Base-by-base conservation (phyloP, 2,797 vertebrate genomes). In the Peromyscus aztecus region DNA sequence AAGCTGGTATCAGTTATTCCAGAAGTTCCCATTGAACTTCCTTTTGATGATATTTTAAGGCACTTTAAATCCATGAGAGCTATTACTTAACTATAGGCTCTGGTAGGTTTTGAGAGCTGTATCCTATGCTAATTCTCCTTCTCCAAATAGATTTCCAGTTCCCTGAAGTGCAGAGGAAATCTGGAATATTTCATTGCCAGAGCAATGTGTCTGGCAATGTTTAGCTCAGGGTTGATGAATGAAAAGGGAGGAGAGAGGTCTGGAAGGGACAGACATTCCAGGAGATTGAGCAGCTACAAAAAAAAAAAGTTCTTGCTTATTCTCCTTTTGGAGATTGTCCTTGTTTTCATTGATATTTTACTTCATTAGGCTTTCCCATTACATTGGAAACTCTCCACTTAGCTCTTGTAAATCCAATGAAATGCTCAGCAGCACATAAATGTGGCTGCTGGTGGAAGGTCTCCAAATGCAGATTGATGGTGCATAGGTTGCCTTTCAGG, bases 91-190 rank as follows among this genome's bases (percentile, higher is more conserved):
- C 49, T 92, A 52, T 86, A 43, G 61, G 65, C 43, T 61, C 6
- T 77, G 84, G 27, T 71, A 61, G 83, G 46, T 93, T 95, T 93
- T 81, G 55, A 49, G 89, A 95, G 73, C 46, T 93, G 89, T 55
- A 92, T 95, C 73, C 95, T 94, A 73, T 85, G 84, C 46, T 77
- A 84, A 87, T 73, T 40, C 71, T 90, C 63, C 21, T 89, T 73
- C 87, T 92, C 93, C 92, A 77, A 84, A 97, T 88, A 96, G 90
- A 96, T 84, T 95, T 86, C n/a, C 91, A 93, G 80, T 93, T 96
- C 31, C 69, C 76, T 37, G 40, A 88, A 67, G 61, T 91, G 67
- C 46, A 76, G 87, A 93, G 71, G 87, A 93, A 87, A 90, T 83
- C 88, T 95, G 95, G 87, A 59, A 96, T 65, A 46, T 93, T 65